These are phyloP conservation scores for Plectrocnemia conspersa DNA, from an alignment of 1,140 invertebrate species.

Conservation along the genomic window DNA sequence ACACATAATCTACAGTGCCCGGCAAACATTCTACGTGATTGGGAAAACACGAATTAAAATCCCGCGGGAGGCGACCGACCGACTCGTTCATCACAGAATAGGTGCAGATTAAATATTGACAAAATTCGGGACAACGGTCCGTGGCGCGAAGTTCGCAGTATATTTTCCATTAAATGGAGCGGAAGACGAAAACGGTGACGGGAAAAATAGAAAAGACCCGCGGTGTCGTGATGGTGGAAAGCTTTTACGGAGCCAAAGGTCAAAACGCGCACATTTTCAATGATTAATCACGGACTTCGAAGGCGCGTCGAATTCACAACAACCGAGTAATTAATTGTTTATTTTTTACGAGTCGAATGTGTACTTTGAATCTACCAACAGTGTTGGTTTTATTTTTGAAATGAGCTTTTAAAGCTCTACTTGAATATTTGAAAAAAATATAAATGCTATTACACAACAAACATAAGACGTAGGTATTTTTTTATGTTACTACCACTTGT, in stretches of 20 bases:
- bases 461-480: too few species aligned
- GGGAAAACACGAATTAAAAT: background rate
- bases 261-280: background rate
- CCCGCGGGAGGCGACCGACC: background rate
- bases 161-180: slow-evolving; percentile 3
- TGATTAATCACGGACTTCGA: background rate
- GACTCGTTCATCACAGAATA: slow-evolving; percentile 3
- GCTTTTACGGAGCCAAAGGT: background rate
- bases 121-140: slow-evolving; percentile 2
- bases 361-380: too few species aligned
- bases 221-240: too few species aligned
- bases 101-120: slow-evolving; percentile 5
- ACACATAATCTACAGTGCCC: background rate
- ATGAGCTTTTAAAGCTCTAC: too few species aligned
- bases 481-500: too few species aligned
- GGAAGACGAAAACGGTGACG: background rate
- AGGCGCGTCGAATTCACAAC: background rate
- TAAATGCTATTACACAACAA: too few species aligned
- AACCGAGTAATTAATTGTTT: background rate
- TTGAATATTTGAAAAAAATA: too few species aligned
- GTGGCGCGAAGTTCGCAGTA: background rate
- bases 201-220: background rate
- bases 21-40: background rate
- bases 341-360: too few species aligned
- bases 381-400: too few species aligned